Evolutionary conservation across 92 coral and sea anemone species (phyloP).

Genomic region (Diadumene lineata): DNA sequence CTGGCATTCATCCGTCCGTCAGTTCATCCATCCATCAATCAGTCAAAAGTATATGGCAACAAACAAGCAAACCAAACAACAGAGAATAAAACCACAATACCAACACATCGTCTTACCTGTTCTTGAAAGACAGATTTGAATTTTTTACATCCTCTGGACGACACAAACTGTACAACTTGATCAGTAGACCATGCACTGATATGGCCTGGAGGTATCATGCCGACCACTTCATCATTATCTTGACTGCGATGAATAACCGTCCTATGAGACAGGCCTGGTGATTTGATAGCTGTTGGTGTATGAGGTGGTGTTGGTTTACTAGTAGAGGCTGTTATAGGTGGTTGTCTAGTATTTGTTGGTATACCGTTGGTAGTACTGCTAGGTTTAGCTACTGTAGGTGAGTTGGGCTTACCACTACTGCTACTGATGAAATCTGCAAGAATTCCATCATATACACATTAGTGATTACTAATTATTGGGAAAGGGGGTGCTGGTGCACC

Average conservation of each 20-base stretch:
- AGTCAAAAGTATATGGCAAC: neutral
- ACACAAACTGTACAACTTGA: conserved; percentile 65
- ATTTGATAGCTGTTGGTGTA: neutral
- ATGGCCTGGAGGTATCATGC: conserved; percentile 29
- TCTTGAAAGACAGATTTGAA: conserved; percentile 67
- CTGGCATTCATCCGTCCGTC: too few species aligned
- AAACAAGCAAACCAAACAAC: neutral
- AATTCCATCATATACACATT: too few species aligned
- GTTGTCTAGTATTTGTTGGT: conserved; percentile 6
- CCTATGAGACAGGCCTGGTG: neutral
- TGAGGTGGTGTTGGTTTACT: neutral
- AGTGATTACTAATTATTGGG: too few species aligned
- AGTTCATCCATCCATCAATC: neutral
- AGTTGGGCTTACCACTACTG: neutral
- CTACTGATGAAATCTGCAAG: too few species aligned
- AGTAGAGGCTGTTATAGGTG: neutral
- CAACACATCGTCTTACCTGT: conserved; percentile 49
- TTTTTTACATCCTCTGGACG: conserved; percentile 60
- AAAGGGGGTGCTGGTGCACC: too few species aligned
- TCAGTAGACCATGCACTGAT: conserved; percentile 62
- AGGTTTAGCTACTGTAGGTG: conserved; percentile 9
- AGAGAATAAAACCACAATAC: neutral
- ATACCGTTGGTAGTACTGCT: conserved; percentile 8
- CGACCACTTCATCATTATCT: conserved; percentile 15
- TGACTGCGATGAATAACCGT: neutral